Conservation (phyloP, 1,140 invertebrate genomes). For the Bombus impatiens region DNA sequence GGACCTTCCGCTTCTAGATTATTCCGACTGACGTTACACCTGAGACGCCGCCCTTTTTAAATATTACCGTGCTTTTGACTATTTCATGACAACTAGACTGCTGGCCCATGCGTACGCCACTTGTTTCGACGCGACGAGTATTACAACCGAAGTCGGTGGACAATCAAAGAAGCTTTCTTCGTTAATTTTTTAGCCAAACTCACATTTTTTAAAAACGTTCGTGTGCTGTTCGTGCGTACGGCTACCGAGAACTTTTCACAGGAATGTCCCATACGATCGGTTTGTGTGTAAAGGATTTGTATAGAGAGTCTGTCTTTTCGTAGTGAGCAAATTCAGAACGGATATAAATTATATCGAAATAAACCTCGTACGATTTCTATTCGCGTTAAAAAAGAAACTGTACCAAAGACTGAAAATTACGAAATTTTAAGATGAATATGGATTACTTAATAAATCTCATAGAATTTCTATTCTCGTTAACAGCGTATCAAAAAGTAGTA, state of each 20-base stretch:
- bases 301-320: neutral
- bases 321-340: neutral
- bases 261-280: neutral
- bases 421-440: too few relatives aligned
- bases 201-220: slow-evolving; percentile 49
- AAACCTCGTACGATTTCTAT: too few relatives aligned
- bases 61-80: slow-evolving; percentile 77
- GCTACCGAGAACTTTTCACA: neutral
- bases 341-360: too few relatives aligned
- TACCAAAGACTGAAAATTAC: too few relatives aligned
- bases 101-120: slow-evolving; percentile 16
- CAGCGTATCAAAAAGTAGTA: too few relatives aligned
- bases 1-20: slow-evolving; percentile 65
- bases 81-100: slow-evolving; percentile 70
- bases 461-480: too few relatives aligned
- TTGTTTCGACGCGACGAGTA: slow-evolving; percentile 27
- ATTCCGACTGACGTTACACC: slow-evolving; percentile 79
- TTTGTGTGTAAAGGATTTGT: slow-evolving; percentile 12
- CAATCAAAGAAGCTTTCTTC: slow-evolving; percentile 59
- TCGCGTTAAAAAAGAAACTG: too few relatives aligned
- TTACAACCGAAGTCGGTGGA: slow-evolving; percentile 36
- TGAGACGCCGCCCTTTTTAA: slow-evolving; percentile 75
- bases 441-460: too few relatives aligned
- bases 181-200: slow-evolving; percentile 57
- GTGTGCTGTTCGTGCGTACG: neutral